Conservation (phyloP, 2,888 invertebrate genomes). For the Drosophila yooni region DNA sequence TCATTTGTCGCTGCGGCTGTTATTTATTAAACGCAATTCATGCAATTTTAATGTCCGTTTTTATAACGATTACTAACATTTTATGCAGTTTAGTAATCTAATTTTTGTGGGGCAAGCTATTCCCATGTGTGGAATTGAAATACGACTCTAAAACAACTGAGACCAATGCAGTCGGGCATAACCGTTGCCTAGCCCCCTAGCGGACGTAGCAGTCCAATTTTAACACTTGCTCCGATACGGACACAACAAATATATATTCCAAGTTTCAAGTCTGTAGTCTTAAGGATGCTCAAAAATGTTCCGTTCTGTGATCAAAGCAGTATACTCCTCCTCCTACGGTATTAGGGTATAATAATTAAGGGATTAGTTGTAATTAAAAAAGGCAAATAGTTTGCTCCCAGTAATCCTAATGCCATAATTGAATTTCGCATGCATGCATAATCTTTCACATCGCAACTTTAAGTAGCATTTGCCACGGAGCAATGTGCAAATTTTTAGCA, state of each 20-base stretch:
- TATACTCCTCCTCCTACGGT: background rate
- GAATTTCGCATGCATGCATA: background rate
- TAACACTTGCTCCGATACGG: background rate
- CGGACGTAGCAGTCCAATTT: background rate
- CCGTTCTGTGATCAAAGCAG: background rate
- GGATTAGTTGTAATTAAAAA: background rate
- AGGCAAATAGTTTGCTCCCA: background rate
- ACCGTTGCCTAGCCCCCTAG: no score
- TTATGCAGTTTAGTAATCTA: no score
- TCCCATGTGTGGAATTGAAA: background rate
- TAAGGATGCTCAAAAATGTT: background rate
- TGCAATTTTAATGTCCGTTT: constrained; percentile 30
- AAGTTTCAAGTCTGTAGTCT: background rate
- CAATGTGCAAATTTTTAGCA: background rate
- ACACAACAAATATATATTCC: background rate
- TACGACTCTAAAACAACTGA: background rate
- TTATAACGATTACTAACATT: background rate
- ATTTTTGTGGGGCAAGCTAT: background rate
- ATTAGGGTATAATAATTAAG: background rate
- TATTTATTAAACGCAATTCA: constrained; percentile 46
- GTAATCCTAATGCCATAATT: background rate
- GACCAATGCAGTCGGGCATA: background rate
- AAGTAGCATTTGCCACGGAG: background rate
- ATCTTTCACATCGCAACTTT: background rate
- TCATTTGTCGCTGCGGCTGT: constrained; percentile 39